Percentiles rank a stretch among this genome's conserved stretches.
Conservation (phyloP, 2,797 vertebrate genomes). For the Argyrosomus regius region DNA sequence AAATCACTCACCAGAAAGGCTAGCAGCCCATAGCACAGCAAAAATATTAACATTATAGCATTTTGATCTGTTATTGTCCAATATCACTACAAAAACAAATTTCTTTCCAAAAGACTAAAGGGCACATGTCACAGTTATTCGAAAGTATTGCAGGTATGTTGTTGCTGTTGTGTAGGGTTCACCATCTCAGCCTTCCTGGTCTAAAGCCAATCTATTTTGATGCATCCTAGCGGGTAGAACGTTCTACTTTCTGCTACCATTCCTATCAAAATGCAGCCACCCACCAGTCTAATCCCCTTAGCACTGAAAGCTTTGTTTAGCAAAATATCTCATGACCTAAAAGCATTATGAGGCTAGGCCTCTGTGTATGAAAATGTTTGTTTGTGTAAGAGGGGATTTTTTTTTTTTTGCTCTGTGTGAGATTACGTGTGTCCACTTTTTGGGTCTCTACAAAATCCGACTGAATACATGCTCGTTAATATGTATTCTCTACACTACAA, state of each 20-base stretch:
- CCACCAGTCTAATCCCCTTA: slow-evolving; percentile 72
- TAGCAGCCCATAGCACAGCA: not conserved
- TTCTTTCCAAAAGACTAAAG: not conserved
- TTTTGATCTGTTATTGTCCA: not conserved
- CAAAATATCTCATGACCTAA: slow-evolving; percentile 75
- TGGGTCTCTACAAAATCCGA: slow-evolving; percentile 38
- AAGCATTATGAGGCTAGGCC: slow-evolving; percentile 48
- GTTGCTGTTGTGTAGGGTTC: slow-evolving; percentile 26
- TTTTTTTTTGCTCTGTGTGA: slow-evolving; percentile 13
- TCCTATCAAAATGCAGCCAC: slow-evolving; percentile 51
- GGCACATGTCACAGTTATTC: not conserved
- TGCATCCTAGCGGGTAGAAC: slow-evolving; percentile 21
- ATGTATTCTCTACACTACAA: not conserved
- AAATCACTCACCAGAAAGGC: not conserved
- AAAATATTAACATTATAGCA: not conserved
- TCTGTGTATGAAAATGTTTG: slow-evolving; percentile 63
- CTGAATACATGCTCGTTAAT: slow-evolving; percentile 9
- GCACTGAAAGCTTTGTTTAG: slow-evolving; percentile 73
- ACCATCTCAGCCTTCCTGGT: slow-evolving; percentile 13
- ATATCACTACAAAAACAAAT: not conserved
- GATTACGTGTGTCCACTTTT: slow-evolving; percentile 63
- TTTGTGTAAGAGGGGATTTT: slow-evolving; percentile 61
- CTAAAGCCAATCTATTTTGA: slow-evolving; percentile 49
- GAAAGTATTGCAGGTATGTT: not conserved
- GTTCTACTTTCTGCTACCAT: slow-evolving; percentile 32